A percentile compares a stretch with the other conserved stretches of the same genome.
Conservation (phyloP, 1,140 invertebrate genomes). For the Cyphomyrmex costatus region DNA sequence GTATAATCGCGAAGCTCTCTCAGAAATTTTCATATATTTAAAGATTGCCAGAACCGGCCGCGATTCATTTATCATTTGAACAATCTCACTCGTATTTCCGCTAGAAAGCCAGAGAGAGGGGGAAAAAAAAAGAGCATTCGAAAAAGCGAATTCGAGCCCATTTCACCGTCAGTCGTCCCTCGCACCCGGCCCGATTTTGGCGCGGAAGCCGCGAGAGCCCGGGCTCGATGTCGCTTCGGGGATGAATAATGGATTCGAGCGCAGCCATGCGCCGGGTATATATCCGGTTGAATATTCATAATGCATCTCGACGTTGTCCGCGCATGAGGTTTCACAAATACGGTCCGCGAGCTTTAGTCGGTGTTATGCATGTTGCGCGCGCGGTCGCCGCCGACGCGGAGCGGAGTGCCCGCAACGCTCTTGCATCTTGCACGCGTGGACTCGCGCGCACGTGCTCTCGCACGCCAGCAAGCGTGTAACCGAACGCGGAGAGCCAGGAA, state of each 20-base stretch:
- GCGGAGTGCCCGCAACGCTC: slow-evolving; percentile 2
- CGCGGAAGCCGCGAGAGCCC: slow-evolving; percentile 77
- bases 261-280: slow-evolving; percentile 81
- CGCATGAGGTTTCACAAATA: slow-evolving; percentile 20
- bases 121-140: background rate
- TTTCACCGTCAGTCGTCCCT: slow-evolving; percentile 1
- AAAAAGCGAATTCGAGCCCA: slow-evolving; percentile 5
- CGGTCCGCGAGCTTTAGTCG: slow-evolving; percentile 2
- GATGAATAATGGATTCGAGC: slow-evolving; percentile 85
- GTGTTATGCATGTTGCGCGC: background rate
- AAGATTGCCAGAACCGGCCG: background rate
- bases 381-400: background rate
- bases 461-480: slow-evolving; percentile 9
- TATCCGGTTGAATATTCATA: slow-evolving; percentile 84
- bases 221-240: slow-evolving; percentile 77
- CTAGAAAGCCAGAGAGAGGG: background rate
- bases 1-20: background rate
- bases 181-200: slow-evolving; percentile 42
- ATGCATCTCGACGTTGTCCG: slow-evolving; percentile 70
- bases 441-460: slow-evolving; percentile 27
- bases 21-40: slow-evolving; percentile 10
- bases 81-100: background rate
- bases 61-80: background rate
- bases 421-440: slow-evolving; percentile 46
- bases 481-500: slow-evolving; percentile 1